These are phyloP conservation scores for Glandiceps talaboti DNA, from an alignment of 53 echinoderm and acorn worm species.

Conservation along the genomic window DNA sequence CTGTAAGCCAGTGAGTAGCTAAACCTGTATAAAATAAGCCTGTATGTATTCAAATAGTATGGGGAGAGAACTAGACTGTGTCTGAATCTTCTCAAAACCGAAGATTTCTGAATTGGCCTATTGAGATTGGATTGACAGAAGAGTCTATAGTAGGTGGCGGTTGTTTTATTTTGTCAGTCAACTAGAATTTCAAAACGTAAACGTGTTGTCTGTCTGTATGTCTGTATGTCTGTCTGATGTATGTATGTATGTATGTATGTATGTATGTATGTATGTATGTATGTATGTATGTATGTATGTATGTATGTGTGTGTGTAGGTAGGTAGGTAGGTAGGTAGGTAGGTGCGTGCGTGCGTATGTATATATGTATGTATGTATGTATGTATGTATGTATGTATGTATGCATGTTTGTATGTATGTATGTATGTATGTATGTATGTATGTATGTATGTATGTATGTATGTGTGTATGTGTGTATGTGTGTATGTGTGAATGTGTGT, in stretches of 20 bases:
- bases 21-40: no score
- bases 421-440: not conserved
- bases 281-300: not conserved
- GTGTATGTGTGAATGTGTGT: not conserved
- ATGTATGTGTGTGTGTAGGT: not conserved
- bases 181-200: no score
- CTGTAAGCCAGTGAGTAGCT: no score
- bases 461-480: not conserved
- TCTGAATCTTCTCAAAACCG: no score
- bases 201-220: not conserved
- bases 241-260: not conserved
- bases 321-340: not conserved
- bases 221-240: not conserved
- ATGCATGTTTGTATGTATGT: not conserved
- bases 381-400: not conserved
- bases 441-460: not conserved
- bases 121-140: no score
- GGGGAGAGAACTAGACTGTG: no score
- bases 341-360: not conserved
- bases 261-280: no score
- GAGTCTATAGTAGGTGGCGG: no score
- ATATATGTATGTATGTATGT: not conserved
- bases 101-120: no score
- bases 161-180: no score
- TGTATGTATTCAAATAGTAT: no score